Percentiles rank a stretch among this genome's conserved stretches.
phyloP scores from a whole-genome alignment of 2,113 vertebrate species.

The Anarhynchus alexandrinus region DNA sequence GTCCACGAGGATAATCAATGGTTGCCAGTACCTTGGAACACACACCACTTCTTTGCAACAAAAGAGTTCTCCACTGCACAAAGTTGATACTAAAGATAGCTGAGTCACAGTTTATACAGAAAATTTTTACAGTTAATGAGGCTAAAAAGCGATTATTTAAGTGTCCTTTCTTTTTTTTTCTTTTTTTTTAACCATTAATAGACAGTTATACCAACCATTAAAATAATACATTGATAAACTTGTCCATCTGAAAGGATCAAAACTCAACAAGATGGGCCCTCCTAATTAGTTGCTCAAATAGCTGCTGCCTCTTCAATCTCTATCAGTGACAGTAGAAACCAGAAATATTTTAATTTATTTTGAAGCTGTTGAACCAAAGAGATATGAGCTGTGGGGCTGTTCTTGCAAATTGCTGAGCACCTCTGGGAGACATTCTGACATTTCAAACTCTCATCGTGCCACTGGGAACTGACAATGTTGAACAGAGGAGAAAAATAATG shows the following conservation, averaged over 20 bases:
- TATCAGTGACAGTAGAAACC: background rate
- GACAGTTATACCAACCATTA: background rate
- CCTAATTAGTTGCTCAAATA: background rate
- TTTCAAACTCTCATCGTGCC: background rate
- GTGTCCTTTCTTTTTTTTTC: background rate
- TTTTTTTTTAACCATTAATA: background rate
- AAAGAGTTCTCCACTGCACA: background rate
- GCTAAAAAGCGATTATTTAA: background rate
- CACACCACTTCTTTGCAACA: background rate
- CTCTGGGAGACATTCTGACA: constrained; percentile 1
- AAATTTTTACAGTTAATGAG: background rate
- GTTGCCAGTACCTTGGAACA: background rate
- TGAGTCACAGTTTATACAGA: background rate
- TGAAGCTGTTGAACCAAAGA: constrained; percentile 14
- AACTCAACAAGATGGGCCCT: background rate
- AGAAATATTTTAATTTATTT: constrained; percentile 52
- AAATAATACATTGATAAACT: background rate
- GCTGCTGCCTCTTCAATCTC: background rate
- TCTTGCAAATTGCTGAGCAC: constrained; percentile 52
- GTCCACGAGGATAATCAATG: background rate
- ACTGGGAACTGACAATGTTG: constrained; percentile 11
- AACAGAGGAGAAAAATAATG: constrained; percentile 34
- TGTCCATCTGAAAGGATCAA: background rate
- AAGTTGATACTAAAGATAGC: background rate
- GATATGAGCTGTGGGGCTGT: constrained; percentile 24